Conservation (phyloP, 2,113 vertebrate species). For the Lathamus discolor region DNA sequence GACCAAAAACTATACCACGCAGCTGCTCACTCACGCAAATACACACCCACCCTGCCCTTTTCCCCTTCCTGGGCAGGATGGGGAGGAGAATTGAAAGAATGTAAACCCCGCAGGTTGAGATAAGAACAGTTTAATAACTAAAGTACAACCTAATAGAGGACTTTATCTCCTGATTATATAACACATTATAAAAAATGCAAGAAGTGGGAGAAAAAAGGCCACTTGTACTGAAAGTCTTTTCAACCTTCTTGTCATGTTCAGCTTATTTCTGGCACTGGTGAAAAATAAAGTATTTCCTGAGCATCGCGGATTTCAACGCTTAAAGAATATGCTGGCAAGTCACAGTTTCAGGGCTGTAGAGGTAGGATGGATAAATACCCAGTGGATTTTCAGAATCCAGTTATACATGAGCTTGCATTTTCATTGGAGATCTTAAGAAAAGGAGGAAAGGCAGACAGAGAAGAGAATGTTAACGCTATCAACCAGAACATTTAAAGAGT, state of each 20-base stretch:
- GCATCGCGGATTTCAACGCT: background rate
- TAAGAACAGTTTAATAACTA: background rate
- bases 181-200: background rate
- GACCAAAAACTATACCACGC: background rate
- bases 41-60: background rate
- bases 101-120: background rate
- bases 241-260: background rate
- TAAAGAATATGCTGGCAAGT: background rate
- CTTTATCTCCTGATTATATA: background rate
- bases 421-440: background rate
- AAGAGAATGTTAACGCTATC: background rate
- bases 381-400: background rate
- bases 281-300: slow-evolving; percentile 19
- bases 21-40: background rate
- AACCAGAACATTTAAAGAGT: background rate
- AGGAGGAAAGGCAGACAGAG: background rate
- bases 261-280: background rate
- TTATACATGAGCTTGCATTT: background rate
- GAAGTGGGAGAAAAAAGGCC: background rate
- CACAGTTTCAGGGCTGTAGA: background rate
- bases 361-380: background rate
- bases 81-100: background rate
- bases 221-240: background rate
- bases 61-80: background rate
- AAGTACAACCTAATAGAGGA: background rate